Percentiles rank a stretch among this genome's conserved stretches.
These are phyloP conservation scores for Sphenopsis melanotis DNA, from an alignment of 2,797 vertebrate species.

Conservation along the genomic window DNA sequence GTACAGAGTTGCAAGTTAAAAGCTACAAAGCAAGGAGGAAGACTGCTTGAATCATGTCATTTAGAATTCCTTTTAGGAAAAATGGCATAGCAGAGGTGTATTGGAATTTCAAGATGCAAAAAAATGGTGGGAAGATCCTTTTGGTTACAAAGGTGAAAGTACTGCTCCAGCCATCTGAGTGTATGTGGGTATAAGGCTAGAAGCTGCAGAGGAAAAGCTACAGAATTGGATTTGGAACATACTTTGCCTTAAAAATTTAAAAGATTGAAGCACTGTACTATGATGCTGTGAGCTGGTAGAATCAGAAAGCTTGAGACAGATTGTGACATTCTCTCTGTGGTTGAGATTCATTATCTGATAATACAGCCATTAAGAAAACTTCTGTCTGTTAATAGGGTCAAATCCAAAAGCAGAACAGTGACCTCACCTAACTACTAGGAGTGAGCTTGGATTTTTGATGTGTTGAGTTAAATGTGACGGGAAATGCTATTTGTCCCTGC, in stretches of 20 bases:
- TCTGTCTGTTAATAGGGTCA: not conserved
- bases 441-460: not conserved
- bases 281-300: not conserved
- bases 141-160: not conserved
- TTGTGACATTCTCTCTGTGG: not conserved
- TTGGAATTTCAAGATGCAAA: not conserved
- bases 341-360: not conserved
- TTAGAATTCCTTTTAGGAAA: not conserved
- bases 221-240: not conserved
- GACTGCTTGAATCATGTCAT: not conserved
- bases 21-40: not conserved
- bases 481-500: not conserved
- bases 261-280: not conserved
- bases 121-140: not conserved
- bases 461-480: not conserved
- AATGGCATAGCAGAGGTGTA: rapidly evolving
- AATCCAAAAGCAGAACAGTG: not conserved
- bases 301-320: not conserved
- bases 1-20: not conserved
- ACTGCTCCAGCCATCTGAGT: not conserved
- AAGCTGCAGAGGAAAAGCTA: not conserved
- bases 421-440: not conserved
- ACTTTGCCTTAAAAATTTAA: not conserved
- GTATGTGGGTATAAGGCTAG: not conserved
- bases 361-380: not conserved